Base-by-base conservation (phyloP, 2,888 invertebrate genomes). In the Rosalia funebris region DNA sequence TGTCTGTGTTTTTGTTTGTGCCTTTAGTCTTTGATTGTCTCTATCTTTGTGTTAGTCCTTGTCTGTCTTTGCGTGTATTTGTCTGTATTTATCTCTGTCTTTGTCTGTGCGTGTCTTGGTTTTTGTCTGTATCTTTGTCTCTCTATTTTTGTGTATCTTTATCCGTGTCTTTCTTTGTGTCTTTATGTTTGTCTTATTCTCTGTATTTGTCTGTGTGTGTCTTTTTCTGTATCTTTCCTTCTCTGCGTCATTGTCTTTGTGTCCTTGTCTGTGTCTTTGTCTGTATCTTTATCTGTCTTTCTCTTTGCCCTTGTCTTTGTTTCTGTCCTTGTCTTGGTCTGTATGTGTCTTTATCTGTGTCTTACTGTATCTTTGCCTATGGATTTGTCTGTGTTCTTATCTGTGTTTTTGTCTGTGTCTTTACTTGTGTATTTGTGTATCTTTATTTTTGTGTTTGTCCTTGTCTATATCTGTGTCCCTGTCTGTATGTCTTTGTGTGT, bases 161-260 rank as follows among this genome's bases (percentile, higher is more conserved):
- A 16, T 50, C 15, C 48, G 19, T 57, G 20, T 57, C 15, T 57
- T n/a, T 57, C 20, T 57, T 16, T 57, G 19, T 57, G 20, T 57
- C 15, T 57, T n/a, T 57, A 31, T 56, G 25, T 56, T 10, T 57
- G 15, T 57, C 17, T 57, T 11, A 50, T 19, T 57, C 15, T 57
- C 12, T 57, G 31, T 57, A 25, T 57, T 11, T 57, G 31, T 57
- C 17, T 57, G 14, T 57, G 31, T 57, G 34, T 57, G 14, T 57
- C 19, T 57, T n/a, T 57, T 11, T 50, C 19, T 57, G 25, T 57
- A 17, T 57, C 20, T 57, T 19, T 48, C 11, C 48, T 20, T 57
- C 17, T 57, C 12, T 57, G 36, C n/a, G n/a, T n/a, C n/a, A n/a
- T n/a, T n/a, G 20, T 57, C 17, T 57, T 11, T 57, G 31, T 57